Percentiles rank a stretch among this genome's conserved stretches.
Evolutionary conservation across 2,888 invertebrate genomes (phyloP).

Genomic region (Coleophora deauratella): DNA sequence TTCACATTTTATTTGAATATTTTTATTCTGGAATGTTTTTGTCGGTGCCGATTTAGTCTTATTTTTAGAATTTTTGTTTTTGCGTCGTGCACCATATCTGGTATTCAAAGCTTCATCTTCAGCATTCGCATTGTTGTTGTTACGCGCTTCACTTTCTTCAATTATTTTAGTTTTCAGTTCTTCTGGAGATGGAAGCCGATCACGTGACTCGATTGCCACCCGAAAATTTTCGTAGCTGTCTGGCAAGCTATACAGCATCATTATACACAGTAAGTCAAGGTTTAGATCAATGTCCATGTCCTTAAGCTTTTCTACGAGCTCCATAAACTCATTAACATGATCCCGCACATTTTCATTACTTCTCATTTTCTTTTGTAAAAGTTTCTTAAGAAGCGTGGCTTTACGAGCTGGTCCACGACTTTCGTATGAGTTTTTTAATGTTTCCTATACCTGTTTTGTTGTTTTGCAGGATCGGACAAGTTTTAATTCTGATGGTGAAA

Average conservation of each 20-base stretch:
- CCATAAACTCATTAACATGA: slow-evolving; percentile 32
- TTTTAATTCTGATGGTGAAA: slow-evolving; percentile 24
- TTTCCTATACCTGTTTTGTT: slow-evolving; percentile 34
- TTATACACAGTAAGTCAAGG: slow-evolving; percentile 27
- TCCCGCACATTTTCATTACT: slow-evolving; percentile 28
- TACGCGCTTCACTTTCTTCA: slow-evolving; percentile 20
- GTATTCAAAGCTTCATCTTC: no score
- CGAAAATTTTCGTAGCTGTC: slow-evolving; percentile 29
- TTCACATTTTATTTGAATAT: not conserved
- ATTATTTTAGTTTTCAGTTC: slow-evolving; percentile 25
- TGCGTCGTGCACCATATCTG: not conserved
- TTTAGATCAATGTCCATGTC: slow-evolving; percentile 31
- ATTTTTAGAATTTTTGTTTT: not conserved
- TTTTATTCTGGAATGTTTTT: no score
- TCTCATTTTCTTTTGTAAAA: slow-evolving; percentile 32
- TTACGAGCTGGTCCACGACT: slow-evolving; percentile 41
- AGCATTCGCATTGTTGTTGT: slow-evolving; percentile 1
- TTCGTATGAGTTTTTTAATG: slow-evolving; percentile 30
- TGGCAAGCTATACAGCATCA: slow-evolving; percentile 32
- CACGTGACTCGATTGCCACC: slow-evolving; percentile 33
- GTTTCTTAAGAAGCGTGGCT: slow-evolving; percentile 37
- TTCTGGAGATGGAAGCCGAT: slow-evolving; percentile 25
- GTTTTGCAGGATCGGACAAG: slow-evolving; percentile 25
- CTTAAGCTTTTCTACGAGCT: slow-evolving; percentile 30
- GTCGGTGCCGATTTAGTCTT: no score